Evolutionary conservation across 2,113 vertebrate species (phyloP).

Genomic region (Polyodon spathula): DNA sequence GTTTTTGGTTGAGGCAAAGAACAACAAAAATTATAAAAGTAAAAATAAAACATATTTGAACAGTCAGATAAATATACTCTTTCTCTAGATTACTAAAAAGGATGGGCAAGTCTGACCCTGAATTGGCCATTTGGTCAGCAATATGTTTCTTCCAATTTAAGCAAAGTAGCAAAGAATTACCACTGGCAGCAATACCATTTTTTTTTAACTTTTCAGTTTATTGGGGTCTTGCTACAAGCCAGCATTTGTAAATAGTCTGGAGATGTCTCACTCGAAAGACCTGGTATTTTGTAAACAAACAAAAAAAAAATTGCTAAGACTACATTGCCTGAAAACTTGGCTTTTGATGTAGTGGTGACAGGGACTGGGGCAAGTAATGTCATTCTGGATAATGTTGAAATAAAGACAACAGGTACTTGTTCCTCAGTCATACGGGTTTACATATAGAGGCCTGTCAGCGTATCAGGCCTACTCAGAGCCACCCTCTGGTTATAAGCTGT

Average conservation of each 20-base stretch:
- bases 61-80: not conserved
- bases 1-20: no score
- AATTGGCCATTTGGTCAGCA: constrained; percentile 28
- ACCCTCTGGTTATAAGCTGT: constrained; percentile 62
- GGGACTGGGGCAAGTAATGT: constrained; percentile 52
- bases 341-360: constrained; percentile 58
- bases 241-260: constrained; percentile 43
- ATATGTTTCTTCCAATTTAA: constrained; percentile 39
- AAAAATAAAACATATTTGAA: not conserved
- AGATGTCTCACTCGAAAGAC: constrained; percentile 32
- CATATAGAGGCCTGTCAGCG: constrained; percentile 51
- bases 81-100: not conserved
- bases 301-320: constrained; percentile 41
- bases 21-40: not conserved
- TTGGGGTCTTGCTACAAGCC: constrained; percentile 39
- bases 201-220: constrained; percentile 37
- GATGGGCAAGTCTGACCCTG: constrained; percentile 31
- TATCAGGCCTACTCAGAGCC: constrained; percentile 56
- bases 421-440: constrained; percentile 45
- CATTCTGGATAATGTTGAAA: constrained; percentile 58
- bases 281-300: constrained; percentile 35
- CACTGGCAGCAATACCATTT: constrained; percentile 32
- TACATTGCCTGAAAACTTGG: constrained; percentile 60
- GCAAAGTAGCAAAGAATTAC: constrained; percentile 29
- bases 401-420: constrained; percentile 59